Conservation (phyloP, 2,888 invertebrate genomes). For the Cephus spinipes region DNA sequence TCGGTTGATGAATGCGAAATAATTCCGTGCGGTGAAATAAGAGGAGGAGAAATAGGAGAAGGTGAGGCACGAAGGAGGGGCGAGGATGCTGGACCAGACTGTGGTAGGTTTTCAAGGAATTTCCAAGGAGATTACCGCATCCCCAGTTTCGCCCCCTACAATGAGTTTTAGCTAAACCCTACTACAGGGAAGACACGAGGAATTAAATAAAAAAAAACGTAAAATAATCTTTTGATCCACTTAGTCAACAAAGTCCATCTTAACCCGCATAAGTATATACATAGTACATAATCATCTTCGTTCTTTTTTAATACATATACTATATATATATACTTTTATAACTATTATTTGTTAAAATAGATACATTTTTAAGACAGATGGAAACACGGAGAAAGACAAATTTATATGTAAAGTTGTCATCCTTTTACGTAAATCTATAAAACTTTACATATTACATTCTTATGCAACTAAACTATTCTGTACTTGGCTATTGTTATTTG, state of each 20-base stretch:
- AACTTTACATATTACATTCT: conserved; percentile 36
- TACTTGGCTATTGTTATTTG: neutral
- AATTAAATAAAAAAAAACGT: neutral
- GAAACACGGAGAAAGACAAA: neutral
- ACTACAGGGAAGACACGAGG: neutral
- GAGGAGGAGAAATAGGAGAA: neutral
- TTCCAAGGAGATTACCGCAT: neutral
- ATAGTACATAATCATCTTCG: too few relatives aligned
- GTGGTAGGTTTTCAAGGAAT: neutral
- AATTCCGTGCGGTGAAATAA: conserved; percentile 9
- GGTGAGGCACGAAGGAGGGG: neutral
- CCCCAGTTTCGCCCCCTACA: neutral
- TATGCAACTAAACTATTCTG: conserved; percentile 42
- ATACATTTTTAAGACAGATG: too few relatives aligned
- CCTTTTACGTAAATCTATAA: conserved; percentile 1
- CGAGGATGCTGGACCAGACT: neutral
- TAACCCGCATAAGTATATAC: too few relatives aligned
- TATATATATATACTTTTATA: too few relatives aligned
- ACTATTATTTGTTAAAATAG: too few relatives aligned
- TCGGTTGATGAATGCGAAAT: conserved; percentile 17
- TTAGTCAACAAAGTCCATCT: too few relatives aligned
- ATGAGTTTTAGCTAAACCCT: neutral
- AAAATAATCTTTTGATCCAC: neutral
- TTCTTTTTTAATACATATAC: too few relatives aligned
- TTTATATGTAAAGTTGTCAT: neutral